A percentile compares a stretch with the other conserved stretches of the same genome.
Evolutionary conservation across 2,797 vertebrate species (phyloP).

Genomic region (Hypotaenidia philippensis): DNA sequence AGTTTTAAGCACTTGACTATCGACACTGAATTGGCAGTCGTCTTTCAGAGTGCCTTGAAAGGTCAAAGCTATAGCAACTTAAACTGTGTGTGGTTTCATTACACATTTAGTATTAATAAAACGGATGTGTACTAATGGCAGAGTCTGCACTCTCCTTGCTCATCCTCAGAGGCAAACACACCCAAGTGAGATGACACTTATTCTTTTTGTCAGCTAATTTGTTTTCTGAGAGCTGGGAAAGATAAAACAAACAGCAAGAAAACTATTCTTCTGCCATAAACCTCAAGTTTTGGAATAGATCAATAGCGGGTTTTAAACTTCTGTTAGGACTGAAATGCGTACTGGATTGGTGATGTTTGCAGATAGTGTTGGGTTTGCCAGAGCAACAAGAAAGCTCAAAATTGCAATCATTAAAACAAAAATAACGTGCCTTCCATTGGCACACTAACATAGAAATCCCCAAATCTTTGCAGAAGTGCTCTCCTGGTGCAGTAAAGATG

Average conservation of each 20-base stretch:
- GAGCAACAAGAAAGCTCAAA: neutral
- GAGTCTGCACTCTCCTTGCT: neutral
- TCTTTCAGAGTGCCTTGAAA: neutral
- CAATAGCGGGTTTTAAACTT: neutral
- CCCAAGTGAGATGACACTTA: neutral
- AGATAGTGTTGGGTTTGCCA: neutral
- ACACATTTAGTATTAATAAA: neutral
- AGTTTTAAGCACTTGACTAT: neutral
- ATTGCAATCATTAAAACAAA: neutral
- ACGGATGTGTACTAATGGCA: neutral
- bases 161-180: neutral
- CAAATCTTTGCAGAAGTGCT: neutral
- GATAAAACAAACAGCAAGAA: neutral
- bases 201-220: neutral
- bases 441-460: neutral
- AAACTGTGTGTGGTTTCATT: neutral
- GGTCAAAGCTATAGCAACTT: neutral
- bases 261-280: neutral
- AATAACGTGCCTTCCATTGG: neutral
- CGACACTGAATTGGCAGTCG: neutral
- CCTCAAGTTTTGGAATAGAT: neutral
- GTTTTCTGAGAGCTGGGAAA: neutral
- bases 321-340: rapidly evolving
- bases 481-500: neutral
- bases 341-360: neutral